Base-by-base conservation (phyloP, 2,888 invertebrate species). In the Cyaniris semiargus region DNA sequence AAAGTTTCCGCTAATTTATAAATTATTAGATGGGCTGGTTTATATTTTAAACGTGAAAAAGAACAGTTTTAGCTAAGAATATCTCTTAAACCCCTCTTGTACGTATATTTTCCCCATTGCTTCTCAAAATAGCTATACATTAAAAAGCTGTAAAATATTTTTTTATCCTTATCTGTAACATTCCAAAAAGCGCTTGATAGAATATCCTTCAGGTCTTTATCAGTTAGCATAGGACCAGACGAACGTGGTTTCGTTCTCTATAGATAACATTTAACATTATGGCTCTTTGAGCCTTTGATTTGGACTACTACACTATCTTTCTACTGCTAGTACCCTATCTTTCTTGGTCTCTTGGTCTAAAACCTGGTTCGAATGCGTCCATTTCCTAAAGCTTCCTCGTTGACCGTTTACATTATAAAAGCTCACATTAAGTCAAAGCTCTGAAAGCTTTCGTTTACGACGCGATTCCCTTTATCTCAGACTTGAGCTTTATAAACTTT, bases 401-500 rank as follows among this genome's bases (percentile, higher is more conserved):
- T 53, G 6, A 27, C 15, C 15, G 66, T 66, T 10, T 71, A 71
- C 71, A 38, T 71, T 31, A 48, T 21, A 48, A 72, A 72, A 72
- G 48, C 48, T 72, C 44, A 44, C 38, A 72, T 72, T 21, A 38
- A 71, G 21, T 21, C n/a, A 38, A 34, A 71, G 71, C 44, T 71
- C 72, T 23, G 44, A 48, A 13, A 72, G 72, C 72, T 72, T 5
- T n/a, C 71, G 23, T 72, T 72, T 72, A 72, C 71, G 71, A 44
- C 71, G 34, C 44, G 34, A 70, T 70, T 44, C 71, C 48, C 72
- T 72, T 72, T 44, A 71, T 71, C 34, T 71, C 13, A 21, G 72
- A 48, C 72, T 72, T 72, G 72, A 72, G 72, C 72, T 23, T 38
- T 48, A 44, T 15, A 72, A 72, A 72, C n/a, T 44, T 72, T 44